These are phyloP conservation scores for Cheilosia grossa DNA, from an alignment of 2,888 invertebrate species.

Conservation along the genomic window DNA sequence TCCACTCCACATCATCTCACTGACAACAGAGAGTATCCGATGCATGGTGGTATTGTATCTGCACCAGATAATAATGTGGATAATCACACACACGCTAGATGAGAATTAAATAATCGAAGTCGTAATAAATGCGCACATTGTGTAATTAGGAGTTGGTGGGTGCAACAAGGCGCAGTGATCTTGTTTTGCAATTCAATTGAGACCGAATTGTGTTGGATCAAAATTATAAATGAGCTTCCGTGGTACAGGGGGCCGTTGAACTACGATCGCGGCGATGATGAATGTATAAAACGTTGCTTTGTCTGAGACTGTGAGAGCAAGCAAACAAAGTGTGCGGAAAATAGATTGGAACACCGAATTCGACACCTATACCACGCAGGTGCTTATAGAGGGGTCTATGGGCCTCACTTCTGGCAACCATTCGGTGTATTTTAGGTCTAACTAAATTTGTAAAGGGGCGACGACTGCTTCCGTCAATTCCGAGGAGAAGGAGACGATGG, in stretches of 20 bases:
- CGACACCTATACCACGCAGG: too few species aligned
- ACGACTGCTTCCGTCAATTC: too few species aligned
- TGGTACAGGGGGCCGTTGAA: neutral
- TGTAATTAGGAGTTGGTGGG: slow-evolving; percentile 38
- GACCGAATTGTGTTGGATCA: neutral
- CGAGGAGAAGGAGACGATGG: too few species aligned
- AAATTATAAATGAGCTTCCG: neutral
- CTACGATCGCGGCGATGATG: neutral
- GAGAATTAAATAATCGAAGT: slow-evolving; percentile 44
- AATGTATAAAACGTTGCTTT: too few species aligned
- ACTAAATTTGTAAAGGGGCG: too few species aligned
- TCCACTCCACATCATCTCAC: slow-evolving; percentile 38
- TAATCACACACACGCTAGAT: slow-evolving; percentile 12
- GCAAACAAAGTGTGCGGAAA: too few species aligned
- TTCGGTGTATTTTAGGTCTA: too few species aligned
- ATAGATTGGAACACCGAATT: too few species aligned
- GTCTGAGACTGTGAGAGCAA: too few species aligned
- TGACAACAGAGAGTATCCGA: slow-evolving; percentile 32
- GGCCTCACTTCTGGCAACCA: too few species aligned
- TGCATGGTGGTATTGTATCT: slow-evolving; percentile 24
- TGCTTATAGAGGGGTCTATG: too few species aligned
- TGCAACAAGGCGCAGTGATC: slow-evolving; percentile 28
- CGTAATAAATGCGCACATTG: slow-evolving; percentile 3
- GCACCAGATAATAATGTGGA: slow-evolving; percentile 11
- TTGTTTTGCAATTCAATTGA: neutral